Evolutionary conservation across 2,113 vertebrate species (phyloP).

Genomic region (Psittacus erithacus): DNA sequence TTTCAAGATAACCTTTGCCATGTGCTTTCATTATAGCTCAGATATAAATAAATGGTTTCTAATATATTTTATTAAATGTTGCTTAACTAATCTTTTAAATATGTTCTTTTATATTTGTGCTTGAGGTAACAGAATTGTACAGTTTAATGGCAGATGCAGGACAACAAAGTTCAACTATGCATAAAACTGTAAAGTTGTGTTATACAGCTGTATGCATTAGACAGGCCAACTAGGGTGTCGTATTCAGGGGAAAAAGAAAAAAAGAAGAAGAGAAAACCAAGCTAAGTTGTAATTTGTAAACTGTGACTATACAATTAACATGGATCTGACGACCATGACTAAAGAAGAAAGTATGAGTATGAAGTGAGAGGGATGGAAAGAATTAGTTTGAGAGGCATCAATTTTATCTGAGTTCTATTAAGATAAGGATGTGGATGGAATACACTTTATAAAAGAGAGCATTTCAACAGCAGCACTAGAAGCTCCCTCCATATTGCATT

Average conservation of each 20-base stretch:
- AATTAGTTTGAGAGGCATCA: neutral
- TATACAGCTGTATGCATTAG: neutral
- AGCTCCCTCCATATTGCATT: neutral
- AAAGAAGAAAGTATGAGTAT: neutral
- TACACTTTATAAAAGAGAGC: neutral
- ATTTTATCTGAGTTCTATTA: conserved; percentile 27
- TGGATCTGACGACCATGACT: neutral
- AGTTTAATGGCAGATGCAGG: neutral
- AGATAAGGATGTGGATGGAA: conserved; percentile 11
- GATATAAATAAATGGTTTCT: neutral
- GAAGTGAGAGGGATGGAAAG: neutral
- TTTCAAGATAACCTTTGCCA: neutral
- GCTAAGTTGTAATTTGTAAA: neutral
- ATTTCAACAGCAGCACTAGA: neutral
- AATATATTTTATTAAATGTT: neutral
- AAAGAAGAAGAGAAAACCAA: neutral
- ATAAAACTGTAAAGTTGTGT: neutral
- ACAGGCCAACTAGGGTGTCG: neutral
- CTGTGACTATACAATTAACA: neutral
- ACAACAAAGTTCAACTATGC: neutral
- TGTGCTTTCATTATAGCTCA: neutral
- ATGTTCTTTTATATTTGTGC: neutral
- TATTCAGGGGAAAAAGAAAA: neutral
- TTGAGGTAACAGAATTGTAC: neutral
- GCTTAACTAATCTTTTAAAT: neutral